Base-by-base conservation (phyloP, 2,888 invertebrate species). In the Helleia helle region DNA sequence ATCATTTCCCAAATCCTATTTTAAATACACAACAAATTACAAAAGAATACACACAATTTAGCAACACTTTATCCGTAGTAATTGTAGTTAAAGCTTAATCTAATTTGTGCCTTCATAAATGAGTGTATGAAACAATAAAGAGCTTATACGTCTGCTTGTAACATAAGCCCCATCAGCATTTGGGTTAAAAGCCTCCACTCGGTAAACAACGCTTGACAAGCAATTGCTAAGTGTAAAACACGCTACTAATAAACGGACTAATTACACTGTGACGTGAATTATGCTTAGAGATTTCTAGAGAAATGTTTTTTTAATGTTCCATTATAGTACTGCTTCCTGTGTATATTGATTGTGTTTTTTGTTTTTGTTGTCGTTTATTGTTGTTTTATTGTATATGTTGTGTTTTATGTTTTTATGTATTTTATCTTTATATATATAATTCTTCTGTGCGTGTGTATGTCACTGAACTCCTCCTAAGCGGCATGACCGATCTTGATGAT, bases 141-240 rank as follows among this genome's bases (percentile, higher is more conserved):
- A 47, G 37, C 15, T 38, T 38, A 38, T 38, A 37, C 34, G 22
- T 34, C 36, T 41, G 42, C 40, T 38, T 37, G 50, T 43, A 47
- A 47, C 46, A 44, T 43, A 41, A 46, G 44, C 31, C 41, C 41
- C 44, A 43, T 46, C 45, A 43, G 42, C 49, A 48, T 46, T 51
- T 44, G 43, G 31, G 41, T 38, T 51, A 48, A 51, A 49, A 51
- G 49, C 51, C 39, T 38, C 45, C 41, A 34, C 38, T 48, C 38
- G 36, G 41, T 40, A 46, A 46, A 48, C 43, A 44, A 38, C 41
- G 41, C 44, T 44, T 40, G 36, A 41, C 45, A 45, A 44, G 39
- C 41, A 44, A 44, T 44, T 38, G 41, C 44, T 36, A 15, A 39
- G 39, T 43, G 12, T 27, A 37, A 22, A 26, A 27, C 37, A 37